phyloP scores from a whole-genome alignment of 2,888 invertebrate species.

The Mythimna loreyi region DNA sequence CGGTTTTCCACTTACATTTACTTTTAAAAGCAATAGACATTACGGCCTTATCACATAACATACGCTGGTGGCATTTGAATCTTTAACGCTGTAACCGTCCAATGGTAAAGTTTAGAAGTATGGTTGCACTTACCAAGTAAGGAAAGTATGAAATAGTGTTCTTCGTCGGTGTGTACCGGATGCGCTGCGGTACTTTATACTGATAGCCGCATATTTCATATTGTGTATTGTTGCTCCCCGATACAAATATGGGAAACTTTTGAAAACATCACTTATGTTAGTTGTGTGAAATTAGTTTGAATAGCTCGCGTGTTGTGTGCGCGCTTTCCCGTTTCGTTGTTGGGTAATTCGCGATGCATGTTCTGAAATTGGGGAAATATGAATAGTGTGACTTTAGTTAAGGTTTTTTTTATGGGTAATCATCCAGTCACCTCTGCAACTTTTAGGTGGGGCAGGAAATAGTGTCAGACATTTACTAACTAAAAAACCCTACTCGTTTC shows the following conservation, averaged over 20 bases:
- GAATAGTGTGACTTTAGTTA: not conserved
- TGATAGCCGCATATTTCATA: slow-evolving; percentile 63
- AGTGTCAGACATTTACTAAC: not conserved
- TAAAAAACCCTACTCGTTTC: not conserved
- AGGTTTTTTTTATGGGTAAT: no score
- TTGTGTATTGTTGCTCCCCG: slow-evolving; percentile 53
- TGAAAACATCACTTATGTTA: slow-evolving; percentile 56
- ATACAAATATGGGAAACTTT: slow-evolving; percentile 58
- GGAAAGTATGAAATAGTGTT: slow-evolving; percentile 75
- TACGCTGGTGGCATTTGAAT: slow-evolving; percentile 68
- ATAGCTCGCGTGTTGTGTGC: slow-evolving; percentile 48
- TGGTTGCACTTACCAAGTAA: slow-evolving; percentile 68
- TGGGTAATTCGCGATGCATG: slow-evolving; percentile 14
- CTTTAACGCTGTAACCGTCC: slow-evolving; percentile 65
- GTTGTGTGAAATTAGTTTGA: slow-evolving; percentile 57
- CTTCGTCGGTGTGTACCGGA: slow-evolving; percentile 60
- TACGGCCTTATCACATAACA: slow-evolving; percentile 61
- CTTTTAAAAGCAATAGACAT: slow-evolving; percentile 67
- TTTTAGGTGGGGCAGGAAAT: no score
- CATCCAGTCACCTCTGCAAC: no score
- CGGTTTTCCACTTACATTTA: slow-evolving; percentile 54
- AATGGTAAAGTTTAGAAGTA: slow-evolving; percentile 74
- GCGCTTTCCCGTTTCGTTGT: slow-evolving; percentile 45
- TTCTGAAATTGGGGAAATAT: not conserved
- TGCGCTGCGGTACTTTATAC: slow-evolving; percentile 65